Evolutionary conservation across 2,888 invertebrate species (phyloP), one percentile per base, ranked within the genome.

Genomic region (Tricholauxania praeusta): DNA sequence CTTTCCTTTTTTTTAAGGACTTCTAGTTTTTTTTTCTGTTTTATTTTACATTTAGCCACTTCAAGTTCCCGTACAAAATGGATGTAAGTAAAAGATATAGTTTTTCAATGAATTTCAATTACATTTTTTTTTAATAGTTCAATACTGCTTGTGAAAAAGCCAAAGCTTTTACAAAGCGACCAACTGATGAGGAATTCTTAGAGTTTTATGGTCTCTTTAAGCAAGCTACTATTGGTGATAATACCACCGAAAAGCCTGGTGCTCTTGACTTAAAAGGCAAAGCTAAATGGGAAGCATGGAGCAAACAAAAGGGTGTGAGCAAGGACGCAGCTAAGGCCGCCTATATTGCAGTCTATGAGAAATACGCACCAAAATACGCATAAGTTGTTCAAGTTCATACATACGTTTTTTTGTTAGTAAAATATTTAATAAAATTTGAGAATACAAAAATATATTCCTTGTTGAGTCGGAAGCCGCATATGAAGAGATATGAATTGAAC

Each of bases 211-310:
- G 92, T 3, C 89, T 96, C 7, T 97, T 89, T 89, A 97, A 97
- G 85, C 97, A 97, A 87, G 94, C 91, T 0, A 92, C 91, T 68
- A 88, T 91, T 78, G 97, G 96, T 0, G 95, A 97, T 84, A 90
- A 91, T 78, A 93, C 93, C 85, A 93, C 92, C 78, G 95, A 89
- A 62, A 92, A 94, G 79, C 98, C 98, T 72, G 95, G 96, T 70
- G 91, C 96, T 88, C 82, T 96, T 75, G 96, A 98, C 82, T 85
- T 95, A 79, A 94, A 94, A 88, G 97, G 94, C 77, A 96, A 95
- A 86, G 97, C 97, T 32, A 98, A 98, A 88, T 98, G 95, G 95
- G 94, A 95, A 85, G 93, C 95, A 3, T 99, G 98, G 98, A 91
- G 90, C 77, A 89, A 88, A 72, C 93, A 93, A 86, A 97, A 97